Evolutionary conservation across 2,797 vertebrate species (phyloP), one percentile per base, ranked within the genome.

Genomic region (Ctenosaura bakeri): DNA sequence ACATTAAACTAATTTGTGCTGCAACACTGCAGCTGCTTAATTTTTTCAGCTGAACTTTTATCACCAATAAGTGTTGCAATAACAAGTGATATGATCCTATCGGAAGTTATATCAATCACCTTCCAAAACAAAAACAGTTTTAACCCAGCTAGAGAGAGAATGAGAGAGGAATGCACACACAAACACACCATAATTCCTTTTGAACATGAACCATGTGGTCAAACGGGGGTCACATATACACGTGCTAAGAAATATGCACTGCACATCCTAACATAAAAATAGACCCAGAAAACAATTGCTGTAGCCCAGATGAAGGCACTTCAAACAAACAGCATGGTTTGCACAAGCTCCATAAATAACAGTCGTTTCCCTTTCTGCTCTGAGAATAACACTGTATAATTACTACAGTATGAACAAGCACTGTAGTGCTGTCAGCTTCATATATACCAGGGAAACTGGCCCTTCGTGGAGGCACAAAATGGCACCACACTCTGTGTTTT

Each of bases 1-100:
- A 98, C 97, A 98, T 98, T 98, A 97, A 98, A 98, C 97, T 98
- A 96, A 98, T 98, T 98, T 97, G 97, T 97, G 97, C 97, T 97
- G 97, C 97, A 97, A 97, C 97, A 97, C 96, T 97, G 97, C 97
- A 97, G 97, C 97, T 98, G 97, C 97, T 98, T 98, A 97, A 97
- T 97, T 97, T 97, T 97, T 94, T 24, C 96, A 94, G 94, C 96
- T 97, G 97, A 97, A 98, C 97, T 97, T 83, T 97, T 97, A 98
- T 97, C 97, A 97, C 97, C 96, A 95, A 96, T 97, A 97, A 97
- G 97, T 97, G 97, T 97, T 97, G 97, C 96, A 97, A 97, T 97
- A 98, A 98, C 96, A 97, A 97, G 95, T 94, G 95, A 97, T 97
- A 95, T 94, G 94, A 97, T 95, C 95, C 92, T 89, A 92, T 96